Evolutionary conservation across 1,140 invertebrate species (phyloP).

Genomic region (Lerema accius): DNA sequence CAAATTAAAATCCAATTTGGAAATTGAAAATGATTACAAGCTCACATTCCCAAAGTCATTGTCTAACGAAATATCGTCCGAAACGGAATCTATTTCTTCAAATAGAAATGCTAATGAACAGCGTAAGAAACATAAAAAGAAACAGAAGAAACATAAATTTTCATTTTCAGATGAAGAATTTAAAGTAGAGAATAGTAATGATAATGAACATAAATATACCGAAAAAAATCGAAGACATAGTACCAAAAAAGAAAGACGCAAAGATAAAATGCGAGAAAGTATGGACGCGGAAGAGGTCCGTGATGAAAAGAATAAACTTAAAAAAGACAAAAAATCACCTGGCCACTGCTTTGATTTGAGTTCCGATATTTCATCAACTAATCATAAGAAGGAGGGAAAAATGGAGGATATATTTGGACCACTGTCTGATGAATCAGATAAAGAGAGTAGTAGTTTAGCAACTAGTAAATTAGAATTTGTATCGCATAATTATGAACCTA

Average conservation of each 20-base stretch:
- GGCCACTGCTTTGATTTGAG: conserved; percentile 52
- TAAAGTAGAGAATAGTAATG: conserved; percentile 59
- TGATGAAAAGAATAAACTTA: conserved; percentile 84
- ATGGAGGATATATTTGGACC: conserved; percentile 95
- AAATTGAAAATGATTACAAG: conserved; percentile 63
- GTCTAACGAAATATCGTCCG: conserved; percentile 82
- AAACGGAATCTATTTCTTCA: conserved; percentile 76
- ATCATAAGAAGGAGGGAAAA: conserved; percentile 86
- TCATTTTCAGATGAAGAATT: conserved; percentile 85
- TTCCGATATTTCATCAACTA: conserved; percentile 52
- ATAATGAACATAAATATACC: conserved; percentile 73
- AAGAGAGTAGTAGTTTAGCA: conserved; percentile 43
- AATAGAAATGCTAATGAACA: conserved; percentile 76
- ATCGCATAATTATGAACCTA: conserved; percentile 33
- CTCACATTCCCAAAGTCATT: conserved; percentile 52
- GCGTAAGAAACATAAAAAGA: conserved; percentile 92
- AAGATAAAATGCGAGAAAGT: conserved; percentile 86
- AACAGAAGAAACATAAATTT: conserved; percentile 90
- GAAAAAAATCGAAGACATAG: conserved; percentile 85
- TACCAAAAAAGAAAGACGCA: conserved; percentile 88
- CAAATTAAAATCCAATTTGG: conserved; percentile 60
- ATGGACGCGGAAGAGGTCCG: conserved; percentile 75
- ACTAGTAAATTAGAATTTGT: conserved; percentile 47
- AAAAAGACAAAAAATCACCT: conserved; percentile 83
- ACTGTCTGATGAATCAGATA: conserved; percentile 88